Evolutionary conservation across 2,888 invertebrate genomes (phyloP), one percentile per base, ranked within the genome.

Genomic region (Heliconius erato): DNA sequence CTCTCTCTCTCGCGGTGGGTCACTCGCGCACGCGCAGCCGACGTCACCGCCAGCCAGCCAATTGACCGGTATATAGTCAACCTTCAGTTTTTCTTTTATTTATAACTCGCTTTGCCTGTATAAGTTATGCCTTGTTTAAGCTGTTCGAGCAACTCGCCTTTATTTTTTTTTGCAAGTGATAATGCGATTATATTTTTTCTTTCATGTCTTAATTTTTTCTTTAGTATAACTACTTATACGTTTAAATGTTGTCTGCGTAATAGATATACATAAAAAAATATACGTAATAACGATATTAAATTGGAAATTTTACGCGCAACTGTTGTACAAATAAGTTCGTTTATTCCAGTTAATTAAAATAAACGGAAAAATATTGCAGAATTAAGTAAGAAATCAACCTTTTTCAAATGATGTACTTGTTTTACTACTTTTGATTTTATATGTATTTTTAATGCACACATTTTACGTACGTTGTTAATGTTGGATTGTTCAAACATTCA

Each of bases 31-130:
- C 92, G 86, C 89, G 84, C 86, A 86, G 88, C 89, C 90, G 92
- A 94, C 96, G 96, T 96, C 95, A 95, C 91, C 93, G 94, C 95
- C 94, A 95, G 94, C 94, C 94, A 95, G 93, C 95, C 96, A 94
- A 95, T 95, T 95, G 95, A 95, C 96, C 96, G 94, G 95, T 95
- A 94, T 94, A 95, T 93, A 91, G 95, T 92, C 95, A 96, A 95
- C 95, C 95, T 96, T 95, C 95, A 95, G 95, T 95, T 95, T 95
- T 95, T 95, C 91, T 94, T 94, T 95, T 95, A 95, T 95, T 95
- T 95, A 94, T 95, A 95, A 94, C 95, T 94, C 93, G 95, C 94
- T 94, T n/a, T 91, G 93, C 89, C 91, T 92, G 92, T 91, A 92
- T 93, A 95, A 95, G 94, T 94, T 94, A 92, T 93, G 96, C 93